A percentile compares a stretch with the other conserved stretches of the same genome.
These are phyloP conservation scores for Tribolium castaneum DNA, from an alignment of 1,140 invertebrate species.

Conservation along the genomic window DNA sequence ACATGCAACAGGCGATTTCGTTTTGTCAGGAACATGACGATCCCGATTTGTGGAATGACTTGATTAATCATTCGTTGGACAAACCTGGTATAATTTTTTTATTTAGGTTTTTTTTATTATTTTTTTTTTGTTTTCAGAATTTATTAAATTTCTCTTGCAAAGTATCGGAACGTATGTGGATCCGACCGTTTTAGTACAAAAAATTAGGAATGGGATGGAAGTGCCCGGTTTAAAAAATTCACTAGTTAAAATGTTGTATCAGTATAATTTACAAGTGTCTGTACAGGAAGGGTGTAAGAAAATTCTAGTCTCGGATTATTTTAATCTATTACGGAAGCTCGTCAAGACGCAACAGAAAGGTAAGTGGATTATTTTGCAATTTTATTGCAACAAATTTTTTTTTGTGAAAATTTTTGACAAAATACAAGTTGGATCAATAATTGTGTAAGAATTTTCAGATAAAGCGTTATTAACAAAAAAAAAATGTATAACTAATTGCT, in stretches of 20 bases:
- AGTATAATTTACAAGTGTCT: constrained; percentile 93
- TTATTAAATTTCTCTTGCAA: constrained; percentile 80
- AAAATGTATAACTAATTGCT: no score
- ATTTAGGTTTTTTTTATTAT: constrained; percentile 58
- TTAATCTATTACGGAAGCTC: constrained; percentile 86
- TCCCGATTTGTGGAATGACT: constrained; percentile 92
- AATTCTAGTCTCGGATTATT: constrained; percentile 90
- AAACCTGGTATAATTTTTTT: constrained; percentile 76
- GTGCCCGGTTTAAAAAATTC: constrained; percentile 92
- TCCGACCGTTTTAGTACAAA: constrained; percentile 86
- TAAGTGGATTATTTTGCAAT: constrained; percentile 60
- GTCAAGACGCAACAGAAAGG: constrained; percentile 83
- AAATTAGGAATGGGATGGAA: constrained; percentile 84
- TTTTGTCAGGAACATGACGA: constrained; percentile 99
- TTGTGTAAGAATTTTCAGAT: no score
- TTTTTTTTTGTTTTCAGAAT: constrained; percentile 67
- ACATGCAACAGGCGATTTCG: constrained; percentile 93
- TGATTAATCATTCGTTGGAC: constrained; percentile 89
- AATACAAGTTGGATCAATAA: no score
- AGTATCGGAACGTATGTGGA: constrained; percentile 92
- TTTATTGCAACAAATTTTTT: no score
- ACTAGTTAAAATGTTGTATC: constrained; percentile 94
- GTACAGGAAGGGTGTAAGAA: constrained; percentile 90
- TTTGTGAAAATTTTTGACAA: no score
- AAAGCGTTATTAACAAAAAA: no score